phyloP scores from a whole-genome alignment of 2,113 vertebrate species.

The Nothocercus nigrocapillus region DNA sequence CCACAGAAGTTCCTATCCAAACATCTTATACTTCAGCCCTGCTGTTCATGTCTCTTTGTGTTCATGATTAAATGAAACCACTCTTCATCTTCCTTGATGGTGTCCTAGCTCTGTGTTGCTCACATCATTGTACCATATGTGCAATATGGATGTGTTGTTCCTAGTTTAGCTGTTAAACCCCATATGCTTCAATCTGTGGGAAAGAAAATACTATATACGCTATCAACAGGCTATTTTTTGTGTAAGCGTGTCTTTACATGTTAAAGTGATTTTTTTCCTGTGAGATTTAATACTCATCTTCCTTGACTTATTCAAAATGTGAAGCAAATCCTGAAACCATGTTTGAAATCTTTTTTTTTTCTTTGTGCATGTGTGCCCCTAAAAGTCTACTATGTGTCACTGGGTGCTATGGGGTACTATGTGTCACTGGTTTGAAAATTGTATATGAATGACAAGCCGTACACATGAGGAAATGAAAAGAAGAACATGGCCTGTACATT shows the following conservation, averaged over 20 bases:
- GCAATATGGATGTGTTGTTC: slow-evolving; percentile 54
- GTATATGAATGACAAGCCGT: not conserved
- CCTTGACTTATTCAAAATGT: not conserved
- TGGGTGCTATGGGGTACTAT: not conserved
- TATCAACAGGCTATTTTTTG: not conserved
- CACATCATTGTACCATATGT: slow-evolving; percentile 64
- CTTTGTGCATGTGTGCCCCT: not conserved
- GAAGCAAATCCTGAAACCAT: not conserved
- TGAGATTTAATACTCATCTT: not conserved
- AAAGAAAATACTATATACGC: slow-evolving; percentile 11
- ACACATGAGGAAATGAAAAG: not conserved
- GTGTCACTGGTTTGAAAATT: not conserved
- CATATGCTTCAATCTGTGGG: slow-evolving; percentile 42
- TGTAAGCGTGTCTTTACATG: not conserved
- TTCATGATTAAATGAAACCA: slow-evolving; percentile 26
- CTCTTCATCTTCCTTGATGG: slow-evolving; percentile 27
- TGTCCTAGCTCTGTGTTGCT: slow-evolving; percentile 45
- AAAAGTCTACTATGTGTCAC: not conserved
- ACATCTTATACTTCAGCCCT: not conserved
- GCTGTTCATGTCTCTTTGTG: not conserved
- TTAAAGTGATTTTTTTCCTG: not conserved
- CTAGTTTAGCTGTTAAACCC: slow-evolving; percentile 38
- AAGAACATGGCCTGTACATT: not conserved
- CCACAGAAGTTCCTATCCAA: not conserved
- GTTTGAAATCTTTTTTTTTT: not conserved